phyloP scores from a whole-genome alignment of 1,140 invertebrate genomes.

The Drosophila micromelanica region DNA sequence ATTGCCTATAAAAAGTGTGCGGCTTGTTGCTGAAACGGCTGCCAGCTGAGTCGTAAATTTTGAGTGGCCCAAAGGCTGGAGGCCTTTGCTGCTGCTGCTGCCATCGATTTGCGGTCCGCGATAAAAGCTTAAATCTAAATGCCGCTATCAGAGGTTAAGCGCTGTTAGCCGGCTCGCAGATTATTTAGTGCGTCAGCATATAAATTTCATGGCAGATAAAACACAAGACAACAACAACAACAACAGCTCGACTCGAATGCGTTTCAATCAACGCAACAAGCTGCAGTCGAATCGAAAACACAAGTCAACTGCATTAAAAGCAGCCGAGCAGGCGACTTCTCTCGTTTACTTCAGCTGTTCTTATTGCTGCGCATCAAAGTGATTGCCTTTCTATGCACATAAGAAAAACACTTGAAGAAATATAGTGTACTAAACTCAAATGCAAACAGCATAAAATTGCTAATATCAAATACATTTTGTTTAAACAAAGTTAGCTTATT shows the following conservation, averaged over 20 bases:
- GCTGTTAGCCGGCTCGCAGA: constrained; percentile 28
- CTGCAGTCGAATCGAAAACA: constrained; percentile 9
- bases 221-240: too few species aligned
- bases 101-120: constrained; percentile 19
- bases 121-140: constrained; percentile 29
- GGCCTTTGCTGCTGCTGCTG: background rate
- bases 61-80: constrained; percentile 7
- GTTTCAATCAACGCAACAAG: constrained; percentile 13
- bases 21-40: constrained; percentile 56
- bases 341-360: background rate
- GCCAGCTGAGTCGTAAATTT: constrained; percentile 45
- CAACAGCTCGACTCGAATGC: too few species aligned
- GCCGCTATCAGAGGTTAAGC: constrained; percentile 29
- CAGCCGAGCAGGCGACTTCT: background rate
- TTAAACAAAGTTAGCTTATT: too few species aligned
- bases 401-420: too few species aligned
- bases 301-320: constrained; percentile 20
- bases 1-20: constrained; percentile 77
- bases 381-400: constrained; percentile 14
- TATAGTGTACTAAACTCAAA: too few species aligned
- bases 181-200: constrained; percentile 69
- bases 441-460: too few species aligned
- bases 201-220: constrained; percentile 66
- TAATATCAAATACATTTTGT: too few species aligned
- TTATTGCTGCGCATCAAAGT: constrained; percentile 11